Evolutionary conservation across 2,888 invertebrate genomes (phyloP).

Genomic region (Polydrusus cervinus): DNA sequence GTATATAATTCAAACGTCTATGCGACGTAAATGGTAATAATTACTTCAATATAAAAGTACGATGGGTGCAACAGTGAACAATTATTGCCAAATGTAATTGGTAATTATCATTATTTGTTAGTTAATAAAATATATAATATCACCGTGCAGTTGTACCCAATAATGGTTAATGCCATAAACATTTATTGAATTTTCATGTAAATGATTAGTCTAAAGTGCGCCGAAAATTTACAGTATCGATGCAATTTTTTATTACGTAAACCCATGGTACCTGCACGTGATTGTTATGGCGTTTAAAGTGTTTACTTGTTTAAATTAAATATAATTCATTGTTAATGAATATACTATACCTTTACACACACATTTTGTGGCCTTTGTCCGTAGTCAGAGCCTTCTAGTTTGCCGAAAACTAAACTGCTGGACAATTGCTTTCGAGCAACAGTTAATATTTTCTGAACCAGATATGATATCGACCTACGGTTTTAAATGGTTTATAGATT

Average conservation of each 20-base stretch:
- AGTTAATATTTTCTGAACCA: too few relatives aligned
- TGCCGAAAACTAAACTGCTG: too few relatives aligned
- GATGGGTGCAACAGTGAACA: constrained; percentile 37
- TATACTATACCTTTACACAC: too few relatives aligned
- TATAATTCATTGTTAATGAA: too few relatives aligned
- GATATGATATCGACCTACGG: too few relatives aligned
- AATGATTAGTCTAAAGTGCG: constrained; percentile 61
- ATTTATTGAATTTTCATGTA: constrained; percentile 58
- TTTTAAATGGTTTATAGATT: too few relatives aligned
- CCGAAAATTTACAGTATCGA: constrained; percentile 47
- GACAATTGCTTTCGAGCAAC: too few relatives aligned
- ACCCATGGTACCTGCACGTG: constrained; percentile 26
- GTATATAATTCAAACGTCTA: not conserved
- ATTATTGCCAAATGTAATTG: constrained; percentile 40
- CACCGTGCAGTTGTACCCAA: constrained; percentile 26
- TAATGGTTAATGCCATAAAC: constrained; percentile 42
- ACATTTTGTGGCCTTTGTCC: too few relatives aligned
- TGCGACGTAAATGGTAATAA: constrained; percentile 35
- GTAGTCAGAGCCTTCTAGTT: too few relatives aligned
- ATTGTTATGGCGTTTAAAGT: not conserved
- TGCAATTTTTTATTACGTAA: constrained; percentile 44
- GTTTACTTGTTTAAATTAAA: not conserved
- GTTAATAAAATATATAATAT: constrained; percentile 37
- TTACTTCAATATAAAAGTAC: constrained; percentile 15
- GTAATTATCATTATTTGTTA: constrained; percentile 39